These are phyloP conservation scores for Rhinoptilus africanus DNA, from an alignment of 2,113 vertebrate genomes.

Conservation along the genomic window DNA sequence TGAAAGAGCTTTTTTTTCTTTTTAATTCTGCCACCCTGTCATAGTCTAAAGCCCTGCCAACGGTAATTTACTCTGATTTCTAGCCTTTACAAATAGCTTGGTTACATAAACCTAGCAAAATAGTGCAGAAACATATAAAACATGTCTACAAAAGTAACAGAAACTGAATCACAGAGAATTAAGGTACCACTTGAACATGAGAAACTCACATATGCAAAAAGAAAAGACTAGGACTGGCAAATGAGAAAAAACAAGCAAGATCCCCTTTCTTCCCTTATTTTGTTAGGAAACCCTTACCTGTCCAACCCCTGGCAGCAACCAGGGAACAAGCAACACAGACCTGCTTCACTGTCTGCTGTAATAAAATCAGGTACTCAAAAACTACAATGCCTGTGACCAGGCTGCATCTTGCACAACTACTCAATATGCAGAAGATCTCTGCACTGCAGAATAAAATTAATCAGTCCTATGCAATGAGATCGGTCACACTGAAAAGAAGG, in stretches of 20 bases:
- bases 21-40: neutral
- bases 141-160: neutral
- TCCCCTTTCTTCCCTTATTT: neutral
- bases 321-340: neutral
- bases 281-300: neutral
- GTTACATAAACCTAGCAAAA: neutral
- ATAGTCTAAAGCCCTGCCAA: neutral
- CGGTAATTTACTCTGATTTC: neutral
- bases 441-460: slow-evolving; percentile 62
- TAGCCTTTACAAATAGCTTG: neutral
- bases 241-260: neutral
- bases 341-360: neutral
- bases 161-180: neutral
- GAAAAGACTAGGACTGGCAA: neutral
- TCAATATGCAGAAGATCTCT: slow-evolving; percentile 64
- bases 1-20: too few relatives aligned
- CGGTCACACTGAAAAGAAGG: neutral
- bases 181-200: neutral
- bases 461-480: slow-evolving; percentile 19
- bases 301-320: neutral
- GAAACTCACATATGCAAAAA: neutral
- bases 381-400: neutral
- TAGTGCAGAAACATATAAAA: neutral
- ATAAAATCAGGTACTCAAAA: neutral
- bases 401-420: slow-evolving; percentile 44